Conservation (phyloP, 1,140 invertebrate genomes). For the Drosophila cardini region DNA sequence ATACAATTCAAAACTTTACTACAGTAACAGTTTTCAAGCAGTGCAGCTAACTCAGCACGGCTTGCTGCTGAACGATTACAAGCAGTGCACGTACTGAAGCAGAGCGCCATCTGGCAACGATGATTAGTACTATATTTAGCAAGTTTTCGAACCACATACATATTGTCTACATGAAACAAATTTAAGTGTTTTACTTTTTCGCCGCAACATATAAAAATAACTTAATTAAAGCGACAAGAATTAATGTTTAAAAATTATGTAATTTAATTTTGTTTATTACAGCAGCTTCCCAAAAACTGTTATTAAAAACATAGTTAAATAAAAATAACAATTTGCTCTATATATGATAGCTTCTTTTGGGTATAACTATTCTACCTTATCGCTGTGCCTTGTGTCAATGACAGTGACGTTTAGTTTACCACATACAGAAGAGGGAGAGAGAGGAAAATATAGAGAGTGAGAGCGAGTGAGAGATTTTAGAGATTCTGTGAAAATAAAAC, state of each 20-base stretch:
- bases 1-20: too few relatives aligned
- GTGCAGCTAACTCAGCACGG: not conserved
- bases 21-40: not conserved
- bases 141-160: constrained; percentile 7
- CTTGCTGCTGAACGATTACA: not conserved
- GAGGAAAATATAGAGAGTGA: not conserved
- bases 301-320: too few relatives aligned
- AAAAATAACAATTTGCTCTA: not conserved
- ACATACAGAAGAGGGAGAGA: not conserved
- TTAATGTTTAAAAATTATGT: too few relatives aligned
- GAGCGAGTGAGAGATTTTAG: not conserved
- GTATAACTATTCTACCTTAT: not conserved
- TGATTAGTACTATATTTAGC: not conserved
- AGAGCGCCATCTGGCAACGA: constrained; percentile 2
- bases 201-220: not conserved
- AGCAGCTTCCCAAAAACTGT: too few relatives aligned
- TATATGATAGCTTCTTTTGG: not conserved
- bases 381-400: constrained; percentile 2
- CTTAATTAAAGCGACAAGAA: too few relatives aligned
- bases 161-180: too few relatives aligned
- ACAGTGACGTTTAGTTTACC: not conserved
- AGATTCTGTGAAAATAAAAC: constrained; percentile 37
- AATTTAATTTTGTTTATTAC: too few relatives aligned
- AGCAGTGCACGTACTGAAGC: not conserved
- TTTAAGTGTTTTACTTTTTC: not conserved